These are phyloP conservation scores for Falco concolor DNA, from an alignment of 2,797 vertebrate species.

Conservation along the genomic window DNA sequence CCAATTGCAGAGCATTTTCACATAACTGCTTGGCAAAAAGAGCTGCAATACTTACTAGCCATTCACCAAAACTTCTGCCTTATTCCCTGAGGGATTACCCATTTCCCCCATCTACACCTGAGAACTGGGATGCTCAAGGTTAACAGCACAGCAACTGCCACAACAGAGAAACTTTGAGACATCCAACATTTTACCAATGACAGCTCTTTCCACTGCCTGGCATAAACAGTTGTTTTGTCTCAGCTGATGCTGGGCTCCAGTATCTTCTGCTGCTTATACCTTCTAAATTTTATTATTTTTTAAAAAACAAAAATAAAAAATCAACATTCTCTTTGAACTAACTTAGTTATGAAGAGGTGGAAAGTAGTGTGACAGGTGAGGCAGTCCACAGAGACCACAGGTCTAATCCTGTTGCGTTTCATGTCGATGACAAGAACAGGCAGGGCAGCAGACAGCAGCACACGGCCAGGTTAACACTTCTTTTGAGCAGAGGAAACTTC, in stretches of 20 bases:
- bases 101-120: background rate
- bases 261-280: background rate
- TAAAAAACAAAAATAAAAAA: background rate
- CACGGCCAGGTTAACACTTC: rapidly evolving
- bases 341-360: background rate
- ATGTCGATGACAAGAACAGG: background rate
- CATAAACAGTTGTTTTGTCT: background rate
- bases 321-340: background rate
- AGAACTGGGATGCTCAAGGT: background rate
- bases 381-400: rapidly evolving
- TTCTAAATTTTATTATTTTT: background rate
- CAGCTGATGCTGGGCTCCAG: background rate
- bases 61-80: background rate
- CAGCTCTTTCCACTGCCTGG: background rate
- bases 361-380: background rate
- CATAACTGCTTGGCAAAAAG: background rate
- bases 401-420: background rate
- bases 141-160: background rate
- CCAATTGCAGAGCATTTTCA: slow-evolving; percentile 42
- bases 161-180: background rate
- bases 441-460: background rate
- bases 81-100: background rate
- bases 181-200: background rate
- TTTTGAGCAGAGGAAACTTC: background rate
- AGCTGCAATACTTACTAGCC: background rate